Percentiles rank a stretch among this genome's conserved stretches.
Conservation (phyloP, 2,113 vertebrate species). For the Romanogobio albipinnatus region DNA sequence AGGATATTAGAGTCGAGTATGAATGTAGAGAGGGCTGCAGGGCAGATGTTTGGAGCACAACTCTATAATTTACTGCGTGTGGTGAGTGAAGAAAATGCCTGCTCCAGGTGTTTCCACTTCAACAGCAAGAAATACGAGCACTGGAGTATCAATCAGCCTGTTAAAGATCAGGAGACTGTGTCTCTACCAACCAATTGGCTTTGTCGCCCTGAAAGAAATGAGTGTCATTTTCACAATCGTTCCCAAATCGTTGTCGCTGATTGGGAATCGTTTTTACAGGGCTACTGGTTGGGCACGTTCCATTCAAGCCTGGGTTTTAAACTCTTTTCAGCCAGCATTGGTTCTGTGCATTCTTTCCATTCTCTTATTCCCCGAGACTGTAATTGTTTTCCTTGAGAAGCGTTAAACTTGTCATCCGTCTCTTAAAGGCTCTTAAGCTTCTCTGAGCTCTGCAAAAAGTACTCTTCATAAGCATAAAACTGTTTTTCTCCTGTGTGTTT, state of each 20-base stretch:
- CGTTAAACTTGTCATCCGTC: slow-evolving; percentile 30
- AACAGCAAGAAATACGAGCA: slow-evolving; percentile 66
- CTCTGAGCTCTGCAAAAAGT: slow-evolving; percentile 18
- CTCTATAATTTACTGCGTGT: slow-evolving; percentile 74
- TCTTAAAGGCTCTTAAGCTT: slow-evolving; percentile 36
- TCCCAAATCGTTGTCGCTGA: slow-evolving; percentile 69
- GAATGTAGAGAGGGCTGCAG: slow-evolving; percentile 64
- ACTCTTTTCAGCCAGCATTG: slow-evolving; percentile 6
- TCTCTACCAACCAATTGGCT: slow-evolving; percentile 68
- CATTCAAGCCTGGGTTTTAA: slow-evolving; percentile 53
- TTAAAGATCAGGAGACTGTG: slow-evolving; percentile 65
- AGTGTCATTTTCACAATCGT: slow-evolving; percentile 66
- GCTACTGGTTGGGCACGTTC: slow-evolving; percentile 57
- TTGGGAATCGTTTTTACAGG: slow-evolving; percentile 74
- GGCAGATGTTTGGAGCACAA: slow-evolving; percentile 66
- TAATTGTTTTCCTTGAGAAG: slow-evolving; percentile 49
- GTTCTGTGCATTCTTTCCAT: slow-evolving; percentile 45
- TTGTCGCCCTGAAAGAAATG: slow-evolving; percentile 71
- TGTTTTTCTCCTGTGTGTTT: neutral
- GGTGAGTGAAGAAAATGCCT: slow-evolving; percentile 70
- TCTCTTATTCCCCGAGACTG: slow-evolving; percentile 13
- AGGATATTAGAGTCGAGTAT: slow-evolving; percentile 69
- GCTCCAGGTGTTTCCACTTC: slow-evolving; percentile 77
- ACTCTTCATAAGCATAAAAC: neutral
- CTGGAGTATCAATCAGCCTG: slow-evolving; percentile 72